Evolutionary conservation across 2,113 vertebrate species (phyloP).

Genomic region (Nyctereutes procyonoides): DNA sequence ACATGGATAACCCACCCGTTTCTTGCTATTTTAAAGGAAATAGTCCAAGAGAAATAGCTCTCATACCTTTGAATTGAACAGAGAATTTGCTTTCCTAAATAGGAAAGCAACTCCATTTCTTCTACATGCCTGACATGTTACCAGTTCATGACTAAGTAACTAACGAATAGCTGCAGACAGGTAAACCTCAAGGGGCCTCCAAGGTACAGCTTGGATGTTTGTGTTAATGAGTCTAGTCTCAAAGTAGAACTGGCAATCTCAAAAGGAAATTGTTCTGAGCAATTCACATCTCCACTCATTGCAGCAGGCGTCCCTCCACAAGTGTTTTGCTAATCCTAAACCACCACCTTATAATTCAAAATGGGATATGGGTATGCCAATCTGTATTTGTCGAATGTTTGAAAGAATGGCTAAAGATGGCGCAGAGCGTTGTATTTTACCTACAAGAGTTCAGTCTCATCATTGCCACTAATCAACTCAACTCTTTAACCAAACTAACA

Average conservation of each 20-base stretch:
- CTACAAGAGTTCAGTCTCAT: not conserved
- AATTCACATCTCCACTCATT: conserved; percentile 32
- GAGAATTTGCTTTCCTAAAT: conserved; percentile 22
- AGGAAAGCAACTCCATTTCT: conserved; percentile 32
- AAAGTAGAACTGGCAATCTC: conserved; percentile 49
- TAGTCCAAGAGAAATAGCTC: conserved; percentile 14
- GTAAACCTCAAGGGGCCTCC: conserved; percentile 37
- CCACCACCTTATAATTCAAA: not conserved
- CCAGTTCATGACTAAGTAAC: conserved; percentile 39
- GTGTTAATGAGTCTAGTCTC: conserved; percentile 46
- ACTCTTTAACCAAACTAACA: not conserved
- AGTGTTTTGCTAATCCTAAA: not conserved
- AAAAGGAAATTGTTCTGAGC: conserved; percentile 48
- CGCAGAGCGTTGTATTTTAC: not conserved
- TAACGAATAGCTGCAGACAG: conserved; percentile 58
- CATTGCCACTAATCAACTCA: not conserved
- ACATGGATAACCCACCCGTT: not conserved
- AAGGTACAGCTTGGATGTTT: conserved; percentile 45
- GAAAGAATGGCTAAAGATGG: not conserved
- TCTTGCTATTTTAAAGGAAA: conserved; percentile 41
- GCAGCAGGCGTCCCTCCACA: not conserved
- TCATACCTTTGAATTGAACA: conserved; percentile 19
- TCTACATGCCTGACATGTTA: conserved; percentile 38
- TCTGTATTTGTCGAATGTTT: conserved; percentile 12
- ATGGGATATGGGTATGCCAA: not conserved